Conservation (phyloP, 2,888 invertebrate genomes). For the Hetaerina titia region DNA sequence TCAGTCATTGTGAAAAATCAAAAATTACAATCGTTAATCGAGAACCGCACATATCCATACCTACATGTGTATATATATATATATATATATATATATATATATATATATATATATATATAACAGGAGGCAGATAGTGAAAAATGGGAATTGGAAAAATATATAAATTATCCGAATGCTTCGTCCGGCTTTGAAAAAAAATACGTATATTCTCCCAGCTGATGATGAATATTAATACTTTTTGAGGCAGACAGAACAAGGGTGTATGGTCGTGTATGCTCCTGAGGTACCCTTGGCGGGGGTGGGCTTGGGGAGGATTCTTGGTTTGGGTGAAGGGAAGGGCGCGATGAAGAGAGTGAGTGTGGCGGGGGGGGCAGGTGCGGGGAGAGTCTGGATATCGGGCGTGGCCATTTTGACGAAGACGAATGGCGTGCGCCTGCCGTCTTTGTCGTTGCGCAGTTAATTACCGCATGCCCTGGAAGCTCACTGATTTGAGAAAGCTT, state of each 20-base stretch:
- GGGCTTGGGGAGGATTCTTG: background rate
- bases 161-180: too few species aligned
- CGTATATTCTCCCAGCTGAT: too few species aligned
- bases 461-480: background rate
- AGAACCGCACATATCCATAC: background rate
- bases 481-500: constrained; percentile 39
- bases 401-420: constrained; percentile 39
- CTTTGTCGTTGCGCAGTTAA: constrained; percentile 25
- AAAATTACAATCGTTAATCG: background rate
- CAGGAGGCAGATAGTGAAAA: too few species aligned
- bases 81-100: too few species aligned
- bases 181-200: too few species aligned
- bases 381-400: background rate
- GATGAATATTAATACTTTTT: too few species aligned
- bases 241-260: background rate
- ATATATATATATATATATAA: too few species aligned
- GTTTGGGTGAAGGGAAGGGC: background rate
- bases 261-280: background rate
- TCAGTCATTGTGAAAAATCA: background rate
- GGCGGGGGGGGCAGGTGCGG: background rate
- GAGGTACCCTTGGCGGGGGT: background rate
- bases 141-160: too few species aligned
- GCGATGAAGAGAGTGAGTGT: background rate
- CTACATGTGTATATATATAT: too few species aligned
- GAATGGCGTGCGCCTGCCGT: constrained; percentile 9